Conservation (phyloP, 2,888 invertebrate genomes). For the Hymenopus coronatus region DNA sequence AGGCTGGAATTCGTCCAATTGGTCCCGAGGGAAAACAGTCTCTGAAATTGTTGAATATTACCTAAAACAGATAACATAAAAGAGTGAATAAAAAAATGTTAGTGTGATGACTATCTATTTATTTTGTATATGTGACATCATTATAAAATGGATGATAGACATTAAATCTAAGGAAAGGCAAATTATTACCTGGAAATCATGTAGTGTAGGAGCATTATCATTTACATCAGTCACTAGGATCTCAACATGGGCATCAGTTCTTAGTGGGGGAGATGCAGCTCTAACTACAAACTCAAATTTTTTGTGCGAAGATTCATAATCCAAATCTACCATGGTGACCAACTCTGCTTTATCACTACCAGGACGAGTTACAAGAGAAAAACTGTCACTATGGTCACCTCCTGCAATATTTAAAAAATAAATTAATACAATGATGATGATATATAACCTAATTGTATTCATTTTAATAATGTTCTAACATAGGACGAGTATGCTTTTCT, state of each 20-base stretch:
- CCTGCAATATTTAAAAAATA: constrained; percentile 44
- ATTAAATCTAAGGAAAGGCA: neutral
- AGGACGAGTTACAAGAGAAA: constrained; percentile 75
- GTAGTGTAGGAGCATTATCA: constrained; percentile 88
- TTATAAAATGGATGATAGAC: too few species aligned
- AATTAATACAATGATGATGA: neutral
- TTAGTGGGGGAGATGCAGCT: constrained; percentile 85
- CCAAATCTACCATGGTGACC: constrained; percentile 84
- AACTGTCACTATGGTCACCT: constrained; percentile 85
- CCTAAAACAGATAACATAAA: constrained; percentile 51
- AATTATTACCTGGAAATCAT: constrained; percentile 66
- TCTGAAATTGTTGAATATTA: constrained; percentile 93
- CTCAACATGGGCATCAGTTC: constrained; percentile 85
- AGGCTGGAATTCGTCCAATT: constrained; percentile 88
- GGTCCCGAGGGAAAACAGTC: constrained; percentile 91
- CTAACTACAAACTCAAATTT: constrained; percentile 83
- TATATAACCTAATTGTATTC: too few species aligned
- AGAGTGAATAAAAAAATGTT: neutral
- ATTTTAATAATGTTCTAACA: too few species aligned
- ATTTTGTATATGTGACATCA: too few species aligned
- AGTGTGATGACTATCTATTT: neutral
- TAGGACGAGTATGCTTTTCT: too few species aligned
- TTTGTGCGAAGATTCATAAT: constrained; percentile 93
- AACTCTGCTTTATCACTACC: constrained; percentile 85
- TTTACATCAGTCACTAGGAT: constrained; percentile 90